Conservation (phyloP, 1,140 invertebrate species). For the Hormaphis cornu region DNA sequence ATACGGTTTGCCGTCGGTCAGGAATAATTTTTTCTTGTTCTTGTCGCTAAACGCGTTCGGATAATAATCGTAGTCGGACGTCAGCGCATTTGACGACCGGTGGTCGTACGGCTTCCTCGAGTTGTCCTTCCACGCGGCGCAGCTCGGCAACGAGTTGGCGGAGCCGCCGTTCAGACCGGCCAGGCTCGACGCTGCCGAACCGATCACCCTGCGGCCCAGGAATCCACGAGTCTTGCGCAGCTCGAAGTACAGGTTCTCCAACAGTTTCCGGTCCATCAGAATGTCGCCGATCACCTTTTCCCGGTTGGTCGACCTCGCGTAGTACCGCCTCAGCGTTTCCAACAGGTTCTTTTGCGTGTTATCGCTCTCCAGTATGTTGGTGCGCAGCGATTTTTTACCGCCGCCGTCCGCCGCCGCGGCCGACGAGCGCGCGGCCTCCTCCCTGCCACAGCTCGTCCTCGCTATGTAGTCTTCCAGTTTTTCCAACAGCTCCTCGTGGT, state of each 20-base stretch:
- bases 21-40: neutral
- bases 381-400: conserved; percentile 37
- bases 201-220: conserved; percentile 40
- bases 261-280: conserved; percentile 56
- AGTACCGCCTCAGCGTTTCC: conserved; percentile 57
- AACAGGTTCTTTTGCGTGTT: conserved; percentile 48
- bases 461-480: conserved; percentile 56
- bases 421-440: too few species aligned
- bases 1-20: neutral
- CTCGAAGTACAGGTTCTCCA: conserved; percentile 63
- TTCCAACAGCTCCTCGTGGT: conserved; percentile 54
- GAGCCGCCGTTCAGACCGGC: too few species aligned
- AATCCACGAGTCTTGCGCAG: conserved; percentile 59
- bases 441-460: too few species aligned
- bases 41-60: conserved; percentile 37
- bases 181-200: too few species aligned
- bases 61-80: conserved; percentile 40
- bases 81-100: too few species aligned
- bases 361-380: conserved; percentile 46
- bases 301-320: conserved; percentile 52
- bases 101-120: too few species aligned
- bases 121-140: neutral
- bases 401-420: neutral
- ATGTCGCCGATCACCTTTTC: conserved; percentile 60
- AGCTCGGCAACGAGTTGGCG: too few species aligned